Evolutionary conservation across 2,113 vertebrate species (phyloP).

Genomic region (Poeciliopsis occidentalis): DNA sequence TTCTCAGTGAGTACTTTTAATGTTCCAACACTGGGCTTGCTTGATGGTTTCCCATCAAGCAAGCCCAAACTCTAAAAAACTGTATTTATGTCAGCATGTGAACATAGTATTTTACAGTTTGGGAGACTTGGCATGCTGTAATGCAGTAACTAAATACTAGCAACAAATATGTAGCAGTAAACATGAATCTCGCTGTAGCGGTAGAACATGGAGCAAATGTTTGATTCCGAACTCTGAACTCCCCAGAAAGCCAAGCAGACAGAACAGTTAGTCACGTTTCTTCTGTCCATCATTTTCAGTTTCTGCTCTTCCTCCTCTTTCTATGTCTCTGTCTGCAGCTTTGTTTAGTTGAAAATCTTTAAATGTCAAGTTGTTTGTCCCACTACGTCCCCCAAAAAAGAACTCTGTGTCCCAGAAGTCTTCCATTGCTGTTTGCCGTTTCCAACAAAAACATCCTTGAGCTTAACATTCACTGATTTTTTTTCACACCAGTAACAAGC

Average conservation of each 20-base stretch:
- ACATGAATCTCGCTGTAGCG: too few relatives aligned
- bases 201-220: not conserved
- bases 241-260: not conserved
- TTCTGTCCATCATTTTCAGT: not conserved
- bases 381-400: conserved; percentile 30
- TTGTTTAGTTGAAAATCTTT: conserved; percentile 15
- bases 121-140: not conserved
- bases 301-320: not conserved
- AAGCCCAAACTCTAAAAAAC: not conserved
- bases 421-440: conserved; percentile 30
- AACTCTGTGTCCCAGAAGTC: conserved; percentile 13
- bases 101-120: not conserved
- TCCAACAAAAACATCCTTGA: conserved; percentile 48
- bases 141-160: not conserved
- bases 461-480: conserved; percentile 42
- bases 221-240: not conserved
- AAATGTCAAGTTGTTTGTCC: conserved; percentile 67
- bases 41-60: not conserved
- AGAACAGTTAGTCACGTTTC: conserved; percentile 2
- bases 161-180: conserved; percentile 19
- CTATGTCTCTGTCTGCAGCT: conserved; percentile 1
- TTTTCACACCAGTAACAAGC: not conserved
- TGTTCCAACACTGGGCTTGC: not conserved
- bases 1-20: not conserved
- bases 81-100: not conserved